Evolutionary conservation across 2,888 invertebrate species (phyloP).

Genomic region (Nesidiocoris tenuis): DNA sequence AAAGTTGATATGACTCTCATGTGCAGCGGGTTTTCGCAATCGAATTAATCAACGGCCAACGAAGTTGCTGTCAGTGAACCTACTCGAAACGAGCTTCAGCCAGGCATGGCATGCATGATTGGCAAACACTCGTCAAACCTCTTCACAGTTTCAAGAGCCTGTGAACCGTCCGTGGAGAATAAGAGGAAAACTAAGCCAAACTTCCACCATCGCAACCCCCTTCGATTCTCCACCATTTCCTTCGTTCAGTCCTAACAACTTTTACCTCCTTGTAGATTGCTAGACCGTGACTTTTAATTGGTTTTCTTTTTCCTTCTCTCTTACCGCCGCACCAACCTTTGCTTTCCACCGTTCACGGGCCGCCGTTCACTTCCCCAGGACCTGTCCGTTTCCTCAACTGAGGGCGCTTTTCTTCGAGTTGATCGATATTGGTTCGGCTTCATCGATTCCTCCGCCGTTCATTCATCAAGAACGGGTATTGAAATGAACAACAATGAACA

Average conservation of each 20-base stretch:
- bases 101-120: neutral
- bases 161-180: neutral
- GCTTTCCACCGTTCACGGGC: neutral
- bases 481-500: no score
- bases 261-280: conserved; percentile 36
- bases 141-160: neutral
- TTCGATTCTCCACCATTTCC: neutral
- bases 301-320: conserved; percentile 35
- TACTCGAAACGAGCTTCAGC: neutral
- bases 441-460: neutral
- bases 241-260: conserved; percentile 16
- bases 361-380: neutral
- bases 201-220: neutral
- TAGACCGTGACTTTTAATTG: conserved; percentile 42
- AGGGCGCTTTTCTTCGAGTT: neutral
- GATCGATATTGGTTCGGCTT: conserved; percentile 9
- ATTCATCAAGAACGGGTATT: no score
- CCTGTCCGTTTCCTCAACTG: neutral
- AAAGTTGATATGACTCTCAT: no score
- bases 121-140: neutral
- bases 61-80: no score
- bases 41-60: no score
- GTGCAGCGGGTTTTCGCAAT: no score
- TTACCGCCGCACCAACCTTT: neutral
- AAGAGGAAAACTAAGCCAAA: neutral